Evolutionary conservation across 2,113 vertebrate species (phyloP), one percentile per base, ranked within the genome.

Genomic region (Saccopteryx leptura): DNA sequence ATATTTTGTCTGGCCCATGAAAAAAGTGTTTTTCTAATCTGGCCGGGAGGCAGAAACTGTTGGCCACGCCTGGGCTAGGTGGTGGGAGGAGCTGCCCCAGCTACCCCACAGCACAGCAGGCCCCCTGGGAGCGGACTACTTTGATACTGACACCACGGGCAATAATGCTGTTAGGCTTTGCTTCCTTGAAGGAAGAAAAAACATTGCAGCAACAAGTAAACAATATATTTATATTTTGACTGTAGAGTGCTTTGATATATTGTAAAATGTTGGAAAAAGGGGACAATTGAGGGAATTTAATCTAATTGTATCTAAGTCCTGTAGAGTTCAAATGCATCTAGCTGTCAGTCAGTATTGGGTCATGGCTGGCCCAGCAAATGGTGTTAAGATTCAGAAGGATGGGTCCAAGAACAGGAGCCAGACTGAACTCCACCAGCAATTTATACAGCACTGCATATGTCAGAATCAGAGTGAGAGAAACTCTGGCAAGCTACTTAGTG

Each of bases 121-220:
- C 63, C 1, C 24, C 24, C 46, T 68, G 31, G 93, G 46, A 69
- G 92, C 75, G 33, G 31, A 31, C 60, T 93, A 93, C 93, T 94
- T 95, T 74, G 97, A 96, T 96, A 93, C 66, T 54, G 97, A 98
- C 84, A 65, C 88, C 0, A 80, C 98, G 81, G 93, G 90, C 92
- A 98, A 95, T 76, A 92, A 97, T 60, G 97, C 97, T 86, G 88
- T 99, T 95, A 97, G 95, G 66, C 96, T 99, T 97, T 98, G 98
- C 81, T 99, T 99, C 86, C 98, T 99, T 46, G 98, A 97, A 39
- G 91, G 97, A 65, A 97, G 98, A 94, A 98, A 97, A 80, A 96
- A 93, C 89, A 94, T 54, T 50, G 93, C 97, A 75, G 21, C 88
- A 81, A 91, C 98, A 98, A 99, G 99, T 99, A 79, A 97, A 97